phyloP scores from a whole-genome alignment of 2,888 invertebrate species.

The Mayetiola destructor region DNA sequence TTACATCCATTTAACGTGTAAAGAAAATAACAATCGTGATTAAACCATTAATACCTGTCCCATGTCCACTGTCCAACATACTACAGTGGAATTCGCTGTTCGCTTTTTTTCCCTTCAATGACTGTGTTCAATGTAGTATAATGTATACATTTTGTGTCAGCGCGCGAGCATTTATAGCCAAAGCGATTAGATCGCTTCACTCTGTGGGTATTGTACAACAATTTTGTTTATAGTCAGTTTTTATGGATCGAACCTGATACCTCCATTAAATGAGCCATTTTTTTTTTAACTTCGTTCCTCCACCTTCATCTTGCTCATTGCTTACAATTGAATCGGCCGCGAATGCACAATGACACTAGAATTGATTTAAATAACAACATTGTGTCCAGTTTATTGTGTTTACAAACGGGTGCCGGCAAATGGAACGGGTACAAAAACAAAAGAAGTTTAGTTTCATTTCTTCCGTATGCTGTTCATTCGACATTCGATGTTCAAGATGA shows the following conservation, averaged over 20 bases:
- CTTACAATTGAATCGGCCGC: background rate
- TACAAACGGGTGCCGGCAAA: background rate
- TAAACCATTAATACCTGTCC: conserved; percentile 14
- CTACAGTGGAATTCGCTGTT: conserved; percentile 6
- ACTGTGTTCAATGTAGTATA: background rate
- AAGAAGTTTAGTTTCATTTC: conserved; percentile 1
- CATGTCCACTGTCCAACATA: no score
- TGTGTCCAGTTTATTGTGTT: background rate
- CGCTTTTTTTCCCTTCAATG: no score
- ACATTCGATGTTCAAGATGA: no score
- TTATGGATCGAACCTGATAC: background rate
- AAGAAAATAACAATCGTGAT: conserved; percentile 13
- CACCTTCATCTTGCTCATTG: no score
- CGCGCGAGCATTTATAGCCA: conserved; percentile 3
- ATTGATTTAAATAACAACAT: background rate
- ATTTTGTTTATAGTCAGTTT: background rate
- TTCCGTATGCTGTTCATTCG: no score
- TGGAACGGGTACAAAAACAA: background rate
- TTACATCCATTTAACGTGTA: conserved; percentile 12
- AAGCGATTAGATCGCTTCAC: conserved; percentile 7
- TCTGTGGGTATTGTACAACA: background rate
- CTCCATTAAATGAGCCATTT: background rate
- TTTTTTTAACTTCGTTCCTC: background rate
- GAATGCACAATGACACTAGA: background rate
- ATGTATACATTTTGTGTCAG: no score